phyloP scores from a whole-genome alignment of 2,888 invertebrate genomes.

The Drepanosiphum platanoidis region DNA sequence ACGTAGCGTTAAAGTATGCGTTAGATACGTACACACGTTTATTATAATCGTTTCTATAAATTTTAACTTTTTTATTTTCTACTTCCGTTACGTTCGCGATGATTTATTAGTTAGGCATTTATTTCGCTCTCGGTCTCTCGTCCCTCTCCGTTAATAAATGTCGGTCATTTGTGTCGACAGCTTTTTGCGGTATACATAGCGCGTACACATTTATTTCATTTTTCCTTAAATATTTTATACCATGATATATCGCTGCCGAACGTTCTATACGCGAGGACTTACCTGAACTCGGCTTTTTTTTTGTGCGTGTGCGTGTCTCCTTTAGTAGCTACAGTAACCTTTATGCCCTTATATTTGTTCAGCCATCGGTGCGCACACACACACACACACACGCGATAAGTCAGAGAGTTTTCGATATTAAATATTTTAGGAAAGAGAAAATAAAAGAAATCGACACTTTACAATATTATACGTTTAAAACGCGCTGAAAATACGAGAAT shows the following conservation, averaged over 20 bases:
- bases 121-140: background rate
- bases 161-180: constrained; percentile 27
- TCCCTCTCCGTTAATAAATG: constrained; percentile 29
- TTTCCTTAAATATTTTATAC: constrained; percentile 33
- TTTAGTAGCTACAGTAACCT: background rate
- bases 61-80: constrained; percentile 5
- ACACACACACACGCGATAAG: background rate
- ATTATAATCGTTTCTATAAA: constrained; percentile 23
- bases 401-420: background rate
- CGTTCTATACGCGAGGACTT: constrained; percentile 1
- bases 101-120: constrained; percentile 35
- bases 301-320: too few species aligned
- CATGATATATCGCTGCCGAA: constrained; percentile 1
- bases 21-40: background rate
- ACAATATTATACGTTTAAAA: too few species aligned
- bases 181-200: background rate
- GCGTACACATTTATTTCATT: constrained; percentile 45
- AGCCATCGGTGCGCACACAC: background rate
- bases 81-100: constrained; percentile 9
- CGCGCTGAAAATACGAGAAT: too few species aligned
- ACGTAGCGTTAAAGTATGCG: too few species aligned
- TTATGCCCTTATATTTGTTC: background rate
- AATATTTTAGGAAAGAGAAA: constrained; percentile 19
- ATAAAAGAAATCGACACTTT: background rate
- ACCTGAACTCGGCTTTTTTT: background rate